These are phyloP conservation scores for Zelostemma sp. DNA, from an alignment of 1,140 invertebrate genomes.

Conservation along the genomic window DNA sequence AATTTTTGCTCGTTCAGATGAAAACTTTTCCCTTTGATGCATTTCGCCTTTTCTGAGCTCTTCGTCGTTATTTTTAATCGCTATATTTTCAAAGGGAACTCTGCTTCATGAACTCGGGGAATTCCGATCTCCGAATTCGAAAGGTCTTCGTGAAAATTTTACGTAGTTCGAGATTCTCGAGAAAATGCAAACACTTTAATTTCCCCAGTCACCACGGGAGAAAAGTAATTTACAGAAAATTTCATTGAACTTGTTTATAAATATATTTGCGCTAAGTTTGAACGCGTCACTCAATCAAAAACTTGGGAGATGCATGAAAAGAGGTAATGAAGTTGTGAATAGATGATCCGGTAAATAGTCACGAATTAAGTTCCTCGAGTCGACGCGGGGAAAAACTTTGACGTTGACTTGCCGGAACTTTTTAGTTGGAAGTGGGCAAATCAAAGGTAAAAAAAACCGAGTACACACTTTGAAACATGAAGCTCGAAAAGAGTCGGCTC, in stretches of 20 bases:
- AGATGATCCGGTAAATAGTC: constrained; percentile 3
- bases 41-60: no score
- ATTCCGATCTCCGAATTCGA: no score
- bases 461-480: background rate
- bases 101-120: background rate
- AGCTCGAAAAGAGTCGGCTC: no score
- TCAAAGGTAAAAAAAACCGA: background rate
- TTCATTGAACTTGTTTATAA: background rate
- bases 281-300: background rate
- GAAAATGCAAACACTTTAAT: background rate
- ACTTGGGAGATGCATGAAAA: background rate
- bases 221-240: background rate
- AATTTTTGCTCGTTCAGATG: no score
- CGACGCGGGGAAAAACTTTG: background rate
- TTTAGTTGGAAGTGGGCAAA: background rate
- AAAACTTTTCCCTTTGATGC: no score
- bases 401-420: background rate
- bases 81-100: no score
- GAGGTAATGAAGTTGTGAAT: constrained; percentile 4
- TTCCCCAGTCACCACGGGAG: background rate
- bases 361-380: background rate
- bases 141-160: no score
- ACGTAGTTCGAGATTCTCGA: background rate
- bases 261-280: background rate
- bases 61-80: no score